phyloP scores from a whole-genome alignment of 92 coral and sea anemone genomes.

The Plumapathes pennacea region DNA sequence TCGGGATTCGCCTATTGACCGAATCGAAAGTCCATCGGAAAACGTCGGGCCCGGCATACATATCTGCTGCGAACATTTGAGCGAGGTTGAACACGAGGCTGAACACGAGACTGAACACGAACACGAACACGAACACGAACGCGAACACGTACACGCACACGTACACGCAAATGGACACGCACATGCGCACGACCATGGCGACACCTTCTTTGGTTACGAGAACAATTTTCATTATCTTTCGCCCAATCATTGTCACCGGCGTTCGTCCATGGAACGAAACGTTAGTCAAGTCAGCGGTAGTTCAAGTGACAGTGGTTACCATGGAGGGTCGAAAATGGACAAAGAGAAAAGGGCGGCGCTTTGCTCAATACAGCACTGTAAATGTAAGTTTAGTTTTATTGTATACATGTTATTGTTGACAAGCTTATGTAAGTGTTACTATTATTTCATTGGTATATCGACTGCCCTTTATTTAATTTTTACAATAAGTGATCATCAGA shows the following conservation, averaged over 20 bases:
- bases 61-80: no score
- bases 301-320: slow-evolving; percentile 90
- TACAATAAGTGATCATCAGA: neutral
- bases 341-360: slow-evolving; percentile 80
- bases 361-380: slow-evolving; percentile 74
- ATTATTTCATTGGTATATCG: neutral
- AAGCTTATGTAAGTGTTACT: no score
- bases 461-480: no score
- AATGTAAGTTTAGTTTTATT: no score
- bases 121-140: no score
- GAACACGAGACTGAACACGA: slow-evolving; percentile 1
- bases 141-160: no score
- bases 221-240: slow-evolving; percentile 64
- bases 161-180: neutral
- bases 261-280: slow-evolving; percentile 59
- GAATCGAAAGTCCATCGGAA: slow-evolving; percentile 37
- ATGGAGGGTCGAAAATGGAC: slow-evolving; percentile 57
- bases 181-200: slow-evolving; percentile 20
- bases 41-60: no score
- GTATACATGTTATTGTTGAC: no score
- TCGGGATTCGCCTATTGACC: slow-evolving; percentile 55
- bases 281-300: slow-evolving; percentile 93
- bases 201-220: slow-evolving; percentile 70
- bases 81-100: slow-evolving; percentile 4
- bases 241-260: slow-evolving; percentile 30